Conservation (phyloP, 2,113 vertebrate species). For the Oncorhynchus clarkii region DNA sequence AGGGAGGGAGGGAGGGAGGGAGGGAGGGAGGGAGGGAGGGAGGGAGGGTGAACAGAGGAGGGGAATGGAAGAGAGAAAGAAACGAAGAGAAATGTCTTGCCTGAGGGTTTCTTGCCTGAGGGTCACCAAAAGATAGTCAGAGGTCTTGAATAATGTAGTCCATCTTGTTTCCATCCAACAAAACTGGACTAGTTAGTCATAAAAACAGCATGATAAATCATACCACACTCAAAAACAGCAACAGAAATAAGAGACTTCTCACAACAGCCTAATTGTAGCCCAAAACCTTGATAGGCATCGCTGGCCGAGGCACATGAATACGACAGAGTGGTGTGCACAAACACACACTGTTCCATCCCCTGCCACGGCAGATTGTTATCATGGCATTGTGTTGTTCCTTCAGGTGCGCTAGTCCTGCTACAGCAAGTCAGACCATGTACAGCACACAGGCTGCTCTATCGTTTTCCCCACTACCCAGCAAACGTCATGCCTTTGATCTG, state of each 20-base stretch:
- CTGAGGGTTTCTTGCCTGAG: not conserved
- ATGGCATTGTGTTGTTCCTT: constrained; percentile 66
- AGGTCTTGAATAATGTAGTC: not conserved
- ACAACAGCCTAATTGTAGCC: not conserved
- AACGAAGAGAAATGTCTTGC: not conserved
- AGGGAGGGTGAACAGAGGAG: not conserved
- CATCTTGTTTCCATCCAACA: not conserved
- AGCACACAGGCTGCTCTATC: constrained; percentile 2
- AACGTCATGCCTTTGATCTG: constrained; percentile 49
- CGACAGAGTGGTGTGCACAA: not conserved
- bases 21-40: not conserved
- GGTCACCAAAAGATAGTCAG: not conserved
- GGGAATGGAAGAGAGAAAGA: not conserved
- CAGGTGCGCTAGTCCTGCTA: constrained; percentile 64
- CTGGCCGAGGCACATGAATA: not conserved
- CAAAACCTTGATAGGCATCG: constrained; percentile 16
- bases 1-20: not conserved
- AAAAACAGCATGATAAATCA: too few relatives aligned
- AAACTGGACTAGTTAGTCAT: too few relatives aligned
- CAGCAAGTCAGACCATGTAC: constrained; percentile 64
- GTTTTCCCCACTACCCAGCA: constrained; percentile 28
- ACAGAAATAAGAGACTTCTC: not conserved
- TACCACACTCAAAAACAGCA: not conserved
- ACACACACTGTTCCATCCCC: constrained; percentile 22
- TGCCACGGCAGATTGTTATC: constrained; percentile 67